A percentile compares a stretch with the other conserved stretches of the same genome.
phyloP scores from a whole-genome alignment of 2,797 vertebrate species.

The Salmo trutta region DNA sequence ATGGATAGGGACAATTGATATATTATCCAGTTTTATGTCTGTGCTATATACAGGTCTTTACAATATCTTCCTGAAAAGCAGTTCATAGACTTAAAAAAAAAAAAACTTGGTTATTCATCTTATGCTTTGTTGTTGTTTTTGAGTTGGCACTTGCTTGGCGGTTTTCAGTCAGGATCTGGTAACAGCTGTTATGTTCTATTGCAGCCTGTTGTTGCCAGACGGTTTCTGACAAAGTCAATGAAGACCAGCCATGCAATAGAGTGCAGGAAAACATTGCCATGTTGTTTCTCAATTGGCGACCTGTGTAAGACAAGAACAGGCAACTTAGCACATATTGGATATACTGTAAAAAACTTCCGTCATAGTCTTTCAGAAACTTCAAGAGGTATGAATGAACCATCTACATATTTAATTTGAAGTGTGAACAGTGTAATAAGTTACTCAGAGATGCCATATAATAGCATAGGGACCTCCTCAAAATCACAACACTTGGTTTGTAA shows the following conservation, averaged over 20 bases:
- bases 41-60: conserved; percentile 99
- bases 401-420: neutral
- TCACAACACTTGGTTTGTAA: conserved; percentile 22
- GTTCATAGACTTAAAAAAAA: conserved; percentile 92
- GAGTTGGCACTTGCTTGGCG: conserved; percentile 97
- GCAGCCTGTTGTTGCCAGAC: conserved; percentile 90
- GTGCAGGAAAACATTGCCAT: conserved; percentile 98
- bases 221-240: conserved; percentile 88
- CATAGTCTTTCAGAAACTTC: neutral
- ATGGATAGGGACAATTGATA: conserved; percentile 94
- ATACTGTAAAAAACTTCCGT: neutral
- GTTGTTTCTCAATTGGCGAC: conserved; percentile 96
- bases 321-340: neutral
- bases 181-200: conserved; percentile 89
- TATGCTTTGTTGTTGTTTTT: conserved; percentile 56
- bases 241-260: conserved; percentile 93
- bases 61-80: conserved; percentile 99
- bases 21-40: conserved; percentile 98
- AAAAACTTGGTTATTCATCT: conserved; percentile 71
- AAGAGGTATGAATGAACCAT: neutral
- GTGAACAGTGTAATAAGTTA: neutral
- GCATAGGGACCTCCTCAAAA: neutral
- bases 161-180: conserved; percentile 87
- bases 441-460: neutral
- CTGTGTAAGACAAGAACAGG: conserved; percentile 63